Conservation (phyloP, 2,888 invertebrate species). For the Choreutis nemorana region DNA sequence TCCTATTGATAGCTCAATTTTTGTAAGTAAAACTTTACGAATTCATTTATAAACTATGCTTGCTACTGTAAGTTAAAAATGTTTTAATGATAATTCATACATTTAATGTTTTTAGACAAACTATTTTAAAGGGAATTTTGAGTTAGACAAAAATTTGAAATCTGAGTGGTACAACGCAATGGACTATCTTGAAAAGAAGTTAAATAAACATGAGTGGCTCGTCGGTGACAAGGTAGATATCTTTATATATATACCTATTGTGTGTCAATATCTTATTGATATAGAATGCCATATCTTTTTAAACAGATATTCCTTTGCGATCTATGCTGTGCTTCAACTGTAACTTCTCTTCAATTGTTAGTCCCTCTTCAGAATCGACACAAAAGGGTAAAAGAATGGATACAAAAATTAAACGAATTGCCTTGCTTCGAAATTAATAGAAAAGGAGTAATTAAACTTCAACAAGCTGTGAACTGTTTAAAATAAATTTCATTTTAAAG, state of each 20-base stretch:
- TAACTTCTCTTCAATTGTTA: slow-evolving; percentile 44
- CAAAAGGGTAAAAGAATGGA: slow-evolving; percentile 39
- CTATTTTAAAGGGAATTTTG: slow-evolving; percentile 31
- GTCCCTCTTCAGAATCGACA: slow-evolving; percentile 35
- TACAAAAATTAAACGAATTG: slow-evolving; percentile 25
- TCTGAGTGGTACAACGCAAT: slow-evolving; percentile 29
- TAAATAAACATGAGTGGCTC: slow-evolving; percentile 28
- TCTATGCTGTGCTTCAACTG: slow-evolving; percentile 44
- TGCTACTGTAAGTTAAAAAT: neutral
- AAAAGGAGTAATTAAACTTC: slow-evolving; percentile 26
- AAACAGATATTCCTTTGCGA: slow-evolving; percentile 46
- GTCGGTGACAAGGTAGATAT: slow-evolving; percentile 33
- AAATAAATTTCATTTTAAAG: slow-evolving; percentile 9
- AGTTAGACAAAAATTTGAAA: slow-evolving; percentile 17
- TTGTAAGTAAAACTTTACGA: too few species aligned
- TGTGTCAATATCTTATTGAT: neutral
- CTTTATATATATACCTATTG: slow-evolving; percentile 1
- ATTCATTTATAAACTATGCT: neutral
- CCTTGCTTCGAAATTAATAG: slow-evolving; percentile 33
- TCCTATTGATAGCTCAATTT: slow-evolving; percentile 55
- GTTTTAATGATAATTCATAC: neutral
- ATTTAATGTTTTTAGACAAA: slow-evolving; percentile 22
- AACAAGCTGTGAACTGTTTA: too few species aligned
- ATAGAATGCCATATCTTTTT: slow-evolving; percentile 4
- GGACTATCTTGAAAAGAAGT: slow-evolving; percentile 30